Evolutionary conservation across 2,797 vertebrate species (phyloP).

Genomic region (Pseudopleuronectes americanus): DNA sequence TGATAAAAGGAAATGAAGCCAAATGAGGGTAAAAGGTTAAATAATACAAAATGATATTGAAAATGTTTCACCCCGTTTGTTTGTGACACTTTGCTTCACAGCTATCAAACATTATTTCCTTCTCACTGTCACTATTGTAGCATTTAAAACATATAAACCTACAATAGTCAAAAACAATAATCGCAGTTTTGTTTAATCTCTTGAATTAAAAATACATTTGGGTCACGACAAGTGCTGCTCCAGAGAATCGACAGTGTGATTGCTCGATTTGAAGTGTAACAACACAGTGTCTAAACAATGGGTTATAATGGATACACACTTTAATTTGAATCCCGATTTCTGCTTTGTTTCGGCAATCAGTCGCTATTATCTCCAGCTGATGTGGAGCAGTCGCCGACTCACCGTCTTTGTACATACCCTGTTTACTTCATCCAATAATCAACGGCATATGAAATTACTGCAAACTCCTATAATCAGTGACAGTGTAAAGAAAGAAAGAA

Average conservation of each 20-base stretch:
- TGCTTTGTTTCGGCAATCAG: conserved; percentile 52
- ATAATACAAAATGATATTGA: too few species aligned
- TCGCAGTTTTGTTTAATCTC: not conserved
- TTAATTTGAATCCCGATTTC: conserved; percentile 16
- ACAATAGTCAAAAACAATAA: not conserved
- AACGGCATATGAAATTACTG: conserved; percentile 23
- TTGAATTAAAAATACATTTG: not conserved
- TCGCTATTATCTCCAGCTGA: conserved; percentile 36
- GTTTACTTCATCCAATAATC: conserved; percentile 6
- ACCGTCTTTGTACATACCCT: not conserved
- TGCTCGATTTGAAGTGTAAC: conserved; percentile 8
- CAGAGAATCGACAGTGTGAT: conserved; percentile 17
- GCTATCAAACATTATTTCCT: not conserved
- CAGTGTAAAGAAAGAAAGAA: not conserved
- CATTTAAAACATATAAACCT: not conserved
- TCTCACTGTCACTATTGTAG: not conserved
- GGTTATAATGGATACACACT: conserved; percentile 38
- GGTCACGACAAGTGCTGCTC: not conserved
- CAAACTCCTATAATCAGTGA: conserved; percentile 23
- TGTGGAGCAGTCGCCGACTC: conserved; percentile 26
- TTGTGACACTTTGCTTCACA: not conserved
- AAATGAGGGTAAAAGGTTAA: too few species aligned
- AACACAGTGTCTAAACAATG: conserved; percentile 30
- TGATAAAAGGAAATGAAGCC: too few species aligned
- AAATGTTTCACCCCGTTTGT: too few species aligned